Percentiles rank a stretch among this genome's conserved stretches.
Evolutionary conservation across 30 jellyfish, hydroid and myxozoan species (phyloP).

Genomic region (Sanderia malayensis): DNA sequence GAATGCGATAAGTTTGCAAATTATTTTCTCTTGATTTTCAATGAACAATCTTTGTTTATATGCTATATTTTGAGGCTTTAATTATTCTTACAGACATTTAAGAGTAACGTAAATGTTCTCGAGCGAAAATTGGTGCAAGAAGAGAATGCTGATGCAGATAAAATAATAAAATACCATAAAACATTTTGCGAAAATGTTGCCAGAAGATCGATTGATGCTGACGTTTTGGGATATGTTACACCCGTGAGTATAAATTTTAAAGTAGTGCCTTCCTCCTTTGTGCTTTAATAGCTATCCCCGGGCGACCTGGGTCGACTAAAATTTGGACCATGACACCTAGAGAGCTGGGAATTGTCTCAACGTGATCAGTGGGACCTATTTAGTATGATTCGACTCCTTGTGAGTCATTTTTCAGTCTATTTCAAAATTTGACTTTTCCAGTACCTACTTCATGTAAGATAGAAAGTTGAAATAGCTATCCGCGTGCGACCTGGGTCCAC

Average conservation of each 20-base stretch:
- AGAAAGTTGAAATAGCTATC: too few species aligned
- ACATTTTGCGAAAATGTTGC: constrained; percentile 41
- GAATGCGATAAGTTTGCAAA: too few species aligned
- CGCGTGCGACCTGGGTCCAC: too few species aligned
- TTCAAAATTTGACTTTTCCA: too few species aligned
- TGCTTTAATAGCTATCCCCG: neutral
- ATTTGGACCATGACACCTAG: too few species aligned
- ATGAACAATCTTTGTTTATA: neutral
- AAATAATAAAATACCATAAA: constrained; percentile 51
- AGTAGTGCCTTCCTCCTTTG: neutral
- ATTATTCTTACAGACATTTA: constrained; percentile 29
- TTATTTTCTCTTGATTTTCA: too few species aligned
- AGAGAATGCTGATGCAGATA: constrained; percentile 46
- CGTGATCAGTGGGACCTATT: too few species aligned
- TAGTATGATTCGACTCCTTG: too few species aligned
- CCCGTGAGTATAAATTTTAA: constrained; percentile 63
- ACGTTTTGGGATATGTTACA: constrained; percentile 90
- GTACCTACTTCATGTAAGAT: too few species aligned
- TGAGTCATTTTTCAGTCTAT: too few species aligned
- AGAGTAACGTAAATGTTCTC: constrained; percentile 35
- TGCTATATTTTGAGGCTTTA: neutral
- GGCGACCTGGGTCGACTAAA: too few species aligned
- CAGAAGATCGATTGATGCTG: constrained; percentile 47
- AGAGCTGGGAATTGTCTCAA: too few species aligned
- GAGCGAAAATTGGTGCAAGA: constrained; percentile 55